Base-by-base conservation (phyloP, 2,888 invertebrate species). In the Drosophila stalkeri region DNA sequence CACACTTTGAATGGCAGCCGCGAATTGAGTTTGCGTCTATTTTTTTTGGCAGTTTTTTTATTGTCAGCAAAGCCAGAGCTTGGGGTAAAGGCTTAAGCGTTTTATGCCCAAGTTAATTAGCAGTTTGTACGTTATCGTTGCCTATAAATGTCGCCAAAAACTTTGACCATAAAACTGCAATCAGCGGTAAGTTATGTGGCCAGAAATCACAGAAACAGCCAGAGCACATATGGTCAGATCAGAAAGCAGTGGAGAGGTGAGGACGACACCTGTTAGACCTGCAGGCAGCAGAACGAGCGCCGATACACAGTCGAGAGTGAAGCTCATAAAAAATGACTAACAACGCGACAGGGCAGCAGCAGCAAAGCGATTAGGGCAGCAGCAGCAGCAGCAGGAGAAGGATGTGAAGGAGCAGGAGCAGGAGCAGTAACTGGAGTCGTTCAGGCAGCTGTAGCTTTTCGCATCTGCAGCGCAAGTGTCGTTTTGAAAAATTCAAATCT, bases 281-380 rank as follows among this genome's bases (percentile, higher is more conserved):
- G 67, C 66, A 73, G 86, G 84, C 82, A 54, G 71, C 51, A 71
- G 27, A 51, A 64, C 68, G 44, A 64, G 43, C 33, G 63, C 18
- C 70, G 73, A 75, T 68, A 69, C 65, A 63, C 43, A 49, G 43
- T 16, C 65, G n/a, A 59, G 64, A 71, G 67, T 14, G 43, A 64
- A 63, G 20, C 62, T 82, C 90, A 91, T 91, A 91, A 91, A 91
- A 90, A 91, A 91, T 91, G 91, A 91, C 91, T 91, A 84, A 91
- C 86, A 90, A 78, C 82, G 79, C 79, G 81, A 57, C 72, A 62
- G 69, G 63, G 52, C 66, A 62, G 71, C 16, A 72, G 47, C 63
- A 72, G 64, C 57, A 74, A 46, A 70, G 65, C 80, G 78, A 78
- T 78, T 78, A 70, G 75, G 62, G 44, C 46, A 11, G 18, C 47